Conservation (phyloP, 2,888 invertebrate species). For the Acanthosepion esculentum region DNA sequence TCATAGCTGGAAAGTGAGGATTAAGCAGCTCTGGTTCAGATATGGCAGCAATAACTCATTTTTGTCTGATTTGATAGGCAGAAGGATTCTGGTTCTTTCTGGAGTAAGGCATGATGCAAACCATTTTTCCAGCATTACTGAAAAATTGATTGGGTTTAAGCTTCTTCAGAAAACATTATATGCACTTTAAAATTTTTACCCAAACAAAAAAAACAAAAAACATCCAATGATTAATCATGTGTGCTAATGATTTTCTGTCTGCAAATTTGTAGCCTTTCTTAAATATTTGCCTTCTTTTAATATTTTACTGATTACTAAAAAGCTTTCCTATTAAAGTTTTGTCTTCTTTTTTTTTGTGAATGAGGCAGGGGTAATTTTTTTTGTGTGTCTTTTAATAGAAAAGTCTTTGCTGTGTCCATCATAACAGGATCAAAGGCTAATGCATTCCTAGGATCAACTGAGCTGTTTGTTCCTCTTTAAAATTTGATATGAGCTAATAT, state of each 20-base stretch:
- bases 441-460: not conserved
- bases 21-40: too few relatives aligned
- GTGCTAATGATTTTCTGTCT: not conserved
- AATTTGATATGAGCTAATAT: not conserved
- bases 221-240: not conserved
- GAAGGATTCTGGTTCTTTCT: too few relatives aligned
- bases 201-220: not conserved
- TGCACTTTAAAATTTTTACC: not conserved
- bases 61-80: too few relatives aligned
- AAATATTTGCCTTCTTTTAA: not conserved
- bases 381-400: too few relatives aligned
- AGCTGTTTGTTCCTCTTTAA: not conserved
- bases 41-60: too few relatives aligned
- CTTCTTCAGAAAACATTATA: not conserved
- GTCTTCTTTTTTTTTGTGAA: not conserved
- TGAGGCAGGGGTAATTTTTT: too few relatives aligned
- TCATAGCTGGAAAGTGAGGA: too few relatives aligned
- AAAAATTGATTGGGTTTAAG: not conserved
- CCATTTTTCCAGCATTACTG: too few relatives aligned
- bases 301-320: not conserved
- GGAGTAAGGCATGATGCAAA: too few relatives aligned
- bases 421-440: not conserved
- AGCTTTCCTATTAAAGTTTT: not conserved
- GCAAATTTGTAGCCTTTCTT: not conserved
- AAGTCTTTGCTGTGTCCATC: not conserved